phyloP scores from a whole-genome alignment of 2,113 vertebrate genomes.

The Macaca nemestrina region DNA sequence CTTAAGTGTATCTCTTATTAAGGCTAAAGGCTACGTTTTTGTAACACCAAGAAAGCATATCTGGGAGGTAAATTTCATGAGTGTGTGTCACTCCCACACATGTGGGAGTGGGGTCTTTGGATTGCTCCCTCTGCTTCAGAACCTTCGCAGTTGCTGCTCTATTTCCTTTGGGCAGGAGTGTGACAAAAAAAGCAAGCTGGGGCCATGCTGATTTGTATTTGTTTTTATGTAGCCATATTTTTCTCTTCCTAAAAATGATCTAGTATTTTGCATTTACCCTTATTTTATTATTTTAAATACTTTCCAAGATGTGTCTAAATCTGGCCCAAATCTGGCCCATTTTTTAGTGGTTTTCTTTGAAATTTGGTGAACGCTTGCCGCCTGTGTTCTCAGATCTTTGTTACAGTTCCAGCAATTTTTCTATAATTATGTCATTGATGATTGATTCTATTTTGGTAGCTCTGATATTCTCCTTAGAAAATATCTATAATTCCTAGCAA shows the following conservation, averaged over 20 bases:
- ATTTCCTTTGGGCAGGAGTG: no score
- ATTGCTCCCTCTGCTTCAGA: rapidly evolving
- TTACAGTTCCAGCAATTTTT: neutral
- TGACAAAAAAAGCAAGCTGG: neutral
- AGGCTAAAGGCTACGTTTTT: no score
- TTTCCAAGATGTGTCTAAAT: neutral
- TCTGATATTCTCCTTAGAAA: neutral
- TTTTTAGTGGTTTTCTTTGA: neutral
- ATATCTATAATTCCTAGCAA: neutral
- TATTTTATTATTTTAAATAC: neutral
- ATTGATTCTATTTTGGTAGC: neutral
- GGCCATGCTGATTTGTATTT: neutral
- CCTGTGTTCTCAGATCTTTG: neutral
- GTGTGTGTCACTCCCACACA: rapidly evolving
- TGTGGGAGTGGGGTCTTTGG: no score
- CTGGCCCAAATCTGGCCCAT: neutral
- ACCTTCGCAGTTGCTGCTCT: rapidly evolving
- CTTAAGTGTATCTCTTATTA: neutral
- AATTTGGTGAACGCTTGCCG: rapidly evolving
- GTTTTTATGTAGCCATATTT: neutral
- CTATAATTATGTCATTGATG: neutral
- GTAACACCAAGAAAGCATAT: neutral
- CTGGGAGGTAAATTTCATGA: neutral
- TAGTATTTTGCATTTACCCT: neutral
- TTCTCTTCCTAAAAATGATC: neutral